Evolutionary conservation across 2,797 vertebrate species (phyloP), one percentile per base, ranked within the genome.

Genomic region (Falco peregrinus): DNA sequence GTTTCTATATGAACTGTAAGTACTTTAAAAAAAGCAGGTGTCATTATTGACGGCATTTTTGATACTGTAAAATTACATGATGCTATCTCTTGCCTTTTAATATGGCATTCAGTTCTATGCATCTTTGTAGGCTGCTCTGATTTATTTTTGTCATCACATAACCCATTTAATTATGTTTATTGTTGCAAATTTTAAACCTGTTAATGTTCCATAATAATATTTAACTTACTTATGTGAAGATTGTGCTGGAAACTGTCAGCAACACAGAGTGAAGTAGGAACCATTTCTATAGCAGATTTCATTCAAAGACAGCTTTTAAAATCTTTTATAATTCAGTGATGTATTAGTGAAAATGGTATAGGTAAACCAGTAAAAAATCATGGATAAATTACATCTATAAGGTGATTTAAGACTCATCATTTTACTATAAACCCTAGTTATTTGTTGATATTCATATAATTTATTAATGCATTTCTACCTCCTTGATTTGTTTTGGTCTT

Each of bases 391-490:
- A 76, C 87, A 89, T 2, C 5, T 48, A 4, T 16, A 31, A 71
- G 10, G 35, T 47, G 1, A 79, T 33, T 54, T 16, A 64, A 41
- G 28, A 88, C 60, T 56, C 16, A 67, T 60, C 3, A 74, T 39
- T 70, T 92, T 11, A 65, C 28, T 53, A 35, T 17, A 78, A 75
- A 26, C 4, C 9, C 13, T 45, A 22, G 8, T 25, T 77, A 68
- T 87, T 77, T 77, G 16, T 43, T 90, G 10, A 31, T 73, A 71
- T 67, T 71, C 70, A 13, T 45, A 37, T 50, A 60, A 50, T 71
- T 78, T 69, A 48, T 51, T 21, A 59, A 43, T 18, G 24, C 9
- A 71, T 83, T 93, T 89, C 60, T 96, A 97, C 97, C 94, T 96
- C 90, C 74, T 96, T 85, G 67, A 59, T 80, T 80, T 35, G 3